Base-by-base conservation (phyloP, 2,888 invertebrate species). In the Trachelus troglodyta region DNA sequence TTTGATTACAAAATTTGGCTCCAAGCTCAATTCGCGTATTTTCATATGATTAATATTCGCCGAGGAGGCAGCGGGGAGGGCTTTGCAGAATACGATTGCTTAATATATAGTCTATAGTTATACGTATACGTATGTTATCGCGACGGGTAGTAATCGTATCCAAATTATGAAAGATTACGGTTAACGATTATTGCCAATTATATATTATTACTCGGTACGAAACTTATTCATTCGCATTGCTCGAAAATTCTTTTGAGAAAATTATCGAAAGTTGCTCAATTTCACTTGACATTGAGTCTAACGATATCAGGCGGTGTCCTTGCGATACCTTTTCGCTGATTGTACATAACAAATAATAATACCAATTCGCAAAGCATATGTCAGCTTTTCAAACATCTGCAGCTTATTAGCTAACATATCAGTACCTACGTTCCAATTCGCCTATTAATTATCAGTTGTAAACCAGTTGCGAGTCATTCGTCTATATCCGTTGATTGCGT, bases 271-370 rank as follows among this genome's bases (percentile, higher is more conserved):
- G 12, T 74, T 74, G 30, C 34, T 30, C 74, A 34, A 74, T 37
- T 35, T 37, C 35, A 71, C 11, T 71, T 23, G 11, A 71, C 71
- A 30, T 71, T 71, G 30, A 30, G 30, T 23, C 12, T 71, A 71
- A 71, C 34, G 71, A 11, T 71, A 71, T 30, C 71, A 34, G 23
- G 2, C 56, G 56, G 23, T 23, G 56, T 56, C 23, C 56, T 56
- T 56, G 56, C 23, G 23, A 56, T 56, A 23, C 2, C 6, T 56
- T 56, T 69, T 79, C 84, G 37, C 73, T 74, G 77, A 75, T 76
- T 80, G 76, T 75, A 40, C 35, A 31, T 79, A 82, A 83, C 77
- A 75, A 79, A 74, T 74, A 76, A 76, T 77, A 83, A 81, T 76
- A 71, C 35, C 77, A 40, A 75, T 75, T 77, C 23, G 15, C 30